Evolutionary conservation across 2,888 invertebrate species (phyloP).

Genomic region (Nomada fucata): DNA sequence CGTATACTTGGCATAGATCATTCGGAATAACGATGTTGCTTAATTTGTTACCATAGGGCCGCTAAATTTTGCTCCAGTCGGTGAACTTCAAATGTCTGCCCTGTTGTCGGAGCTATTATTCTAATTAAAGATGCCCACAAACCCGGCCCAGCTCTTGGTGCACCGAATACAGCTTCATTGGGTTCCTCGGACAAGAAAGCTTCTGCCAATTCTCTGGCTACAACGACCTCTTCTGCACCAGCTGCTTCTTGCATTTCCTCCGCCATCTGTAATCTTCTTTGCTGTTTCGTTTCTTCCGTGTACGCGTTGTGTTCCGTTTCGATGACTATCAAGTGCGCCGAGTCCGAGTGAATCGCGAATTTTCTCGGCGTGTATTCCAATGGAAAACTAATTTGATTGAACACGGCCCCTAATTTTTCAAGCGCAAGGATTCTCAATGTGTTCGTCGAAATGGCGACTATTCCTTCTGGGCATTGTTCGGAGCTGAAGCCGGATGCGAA

Average conservation of each 20-base stretch:
- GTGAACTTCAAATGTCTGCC: constrained; percentile 91
- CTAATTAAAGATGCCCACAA: constrained; percentile 98
- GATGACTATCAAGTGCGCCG: constrained; percentile 94
- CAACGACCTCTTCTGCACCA: constrained; percentile 96
- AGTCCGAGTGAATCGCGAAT: constrained; percentile 96
- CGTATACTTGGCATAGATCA: not conserved
- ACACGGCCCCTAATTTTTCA: constrained; percentile 99
- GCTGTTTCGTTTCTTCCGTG: constrained; percentile 97
- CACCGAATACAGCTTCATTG: constrained; percentile 97
- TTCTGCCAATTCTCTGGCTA: constrained; percentile 98
- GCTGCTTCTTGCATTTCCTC: constrained; percentile 99
- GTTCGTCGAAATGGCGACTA: constrained; percentile 99
- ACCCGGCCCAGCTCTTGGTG: constrained; percentile 97
- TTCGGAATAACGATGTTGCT: not conserved
- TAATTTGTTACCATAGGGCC: constrained; percentile 89
- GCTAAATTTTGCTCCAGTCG: constrained; percentile 98
- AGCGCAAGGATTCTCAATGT: constrained; percentile 98
- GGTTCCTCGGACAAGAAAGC: constrained; percentile 97
- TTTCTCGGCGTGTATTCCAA: constrained; percentile 98
- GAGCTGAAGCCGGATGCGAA: constrained; percentile 98
- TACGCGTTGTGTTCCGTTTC: constrained; percentile 99
- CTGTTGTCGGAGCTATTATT: constrained; percentile 93
- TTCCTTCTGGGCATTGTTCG: constrained; percentile 99
- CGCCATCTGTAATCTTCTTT: constrained; percentile 97
- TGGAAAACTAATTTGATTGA: constrained; percentile 97